Conservation (phyloP, 2,797 vertebrate genomes). For the Aeoliscus strigatus region DNA sequence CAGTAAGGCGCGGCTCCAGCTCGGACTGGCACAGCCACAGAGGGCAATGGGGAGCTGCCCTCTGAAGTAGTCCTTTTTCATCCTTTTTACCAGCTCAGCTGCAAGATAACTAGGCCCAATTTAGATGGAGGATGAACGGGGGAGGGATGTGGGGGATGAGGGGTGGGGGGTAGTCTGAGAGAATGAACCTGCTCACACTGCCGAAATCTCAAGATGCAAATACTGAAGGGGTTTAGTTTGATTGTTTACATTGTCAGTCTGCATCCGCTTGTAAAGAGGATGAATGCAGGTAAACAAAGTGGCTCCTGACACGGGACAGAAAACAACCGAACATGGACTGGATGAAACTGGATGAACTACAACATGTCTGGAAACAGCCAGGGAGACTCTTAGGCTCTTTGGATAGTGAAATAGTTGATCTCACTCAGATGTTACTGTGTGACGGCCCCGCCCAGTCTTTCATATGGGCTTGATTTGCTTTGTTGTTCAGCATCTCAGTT, state of each 20-base stretch:
- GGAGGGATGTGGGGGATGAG: not conserved
- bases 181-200: constrained; percentile 28
- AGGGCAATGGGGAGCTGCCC: constrained; percentile 41
- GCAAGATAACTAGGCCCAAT: constrained; percentile 43
- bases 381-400: constrained; percentile 27
- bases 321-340: too few species aligned
- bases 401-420: constrained; percentile 51
- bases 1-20: constrained; percentile 37
- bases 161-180: constrained; percentile 25
- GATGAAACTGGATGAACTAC: too few species aligned
- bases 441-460: constrained; percentile 59
- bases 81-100: constrained; percentile 48
- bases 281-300: constrained; percentile 59
- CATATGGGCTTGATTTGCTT: constrained; percentile 63
- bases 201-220: constrained; percentile 49
- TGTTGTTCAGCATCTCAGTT: constrained; percentile 61
- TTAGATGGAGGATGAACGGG: constrained; percentile 27
- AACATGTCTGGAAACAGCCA: constrained; percentile 28
- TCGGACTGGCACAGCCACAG: constrained; percentile 21
- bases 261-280: constrained; percentile 42
- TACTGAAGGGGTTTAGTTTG: constrained; percentile 50
- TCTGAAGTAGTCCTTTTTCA: constrained; percentile 44
- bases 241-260: constrained; percentile 38
- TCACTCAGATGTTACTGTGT: constrained; percentile 42
- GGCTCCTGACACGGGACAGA: too few species aligned